Evolutionary conservation across 1,140 invertebrate species (phyloP), one percentile per base, ranked within the genome.

Genomic region (Hydropsyche tenuis): DNA sequence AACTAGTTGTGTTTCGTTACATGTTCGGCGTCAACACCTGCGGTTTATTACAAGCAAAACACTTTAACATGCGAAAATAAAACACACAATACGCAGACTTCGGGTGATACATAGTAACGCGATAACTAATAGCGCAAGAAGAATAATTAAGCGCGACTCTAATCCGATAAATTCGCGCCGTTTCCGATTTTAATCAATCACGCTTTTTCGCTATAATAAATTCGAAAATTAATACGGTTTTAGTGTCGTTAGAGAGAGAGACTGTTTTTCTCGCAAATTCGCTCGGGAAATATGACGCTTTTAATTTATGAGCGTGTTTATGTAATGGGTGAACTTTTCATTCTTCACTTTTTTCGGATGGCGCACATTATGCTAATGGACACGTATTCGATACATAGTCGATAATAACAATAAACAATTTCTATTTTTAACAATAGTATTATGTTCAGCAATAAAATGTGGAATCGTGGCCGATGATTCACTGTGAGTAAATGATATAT

Each of bases 281-380:
- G 30, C 30, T 60, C 56, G 20, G n/a, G 18, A 60, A 25, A 60
- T 25, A 60, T 60, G 25, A 60, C 25, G 56, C 30, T 37, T 37
- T 60, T 60, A 60, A 60, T 60, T 60, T 60, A 60, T 23, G 56
- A 60, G 22, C 56, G 56, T 37, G 30, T 23, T 60, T 60, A 60
- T 27, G 22, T 60, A 60, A 60, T 60, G 56, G 48, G 22, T 60
- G 56, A 60, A 60, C 56, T 60, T 60, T 60, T 60, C 56, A 60
- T 60, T 60, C 23, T 23, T 53, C 48, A 53, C 48, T 53, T 37
- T n/a, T n/a, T 37, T 18, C 20, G 56, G 23, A 60, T 60, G 22
- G 20, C 56, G 56, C 56, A 60, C 56, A 60, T 60, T 60, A 60
- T 60, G 56, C 56, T 60, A 60, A 60, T 60, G 23, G 2, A 37